Evolutionary conservation across 2,113 vertebrate species (phyloP), one percentile per base, ranked within the genome.

Genomic region (Sarotherodon lohbergeri): DNA sequence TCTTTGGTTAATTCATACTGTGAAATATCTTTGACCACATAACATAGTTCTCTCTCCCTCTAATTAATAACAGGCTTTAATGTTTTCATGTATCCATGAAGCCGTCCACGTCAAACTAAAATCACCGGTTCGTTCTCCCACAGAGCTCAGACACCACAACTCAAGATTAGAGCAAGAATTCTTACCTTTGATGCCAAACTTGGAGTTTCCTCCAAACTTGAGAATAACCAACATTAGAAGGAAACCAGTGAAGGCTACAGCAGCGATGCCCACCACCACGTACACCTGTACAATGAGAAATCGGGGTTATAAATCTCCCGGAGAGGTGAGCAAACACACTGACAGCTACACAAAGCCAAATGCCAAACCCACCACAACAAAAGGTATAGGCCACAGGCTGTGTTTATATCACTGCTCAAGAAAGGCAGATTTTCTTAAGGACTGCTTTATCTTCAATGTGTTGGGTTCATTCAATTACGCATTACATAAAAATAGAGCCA

Each of bases 131-230:
- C 34, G 34, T 48, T 57, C 24, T 79, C 12, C 19, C 32, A 27
- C 19, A 12, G 46, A 79, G 9, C 22, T 9, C 46, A 16, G 19
- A 41, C 4, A 5, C 19, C 22, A 36, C 16, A 11, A 36, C 0
- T 32, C n/a, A 11, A 88, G 19, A 61, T 66, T 22, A 89, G 56
- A 85, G 56, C 9, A 13, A 14, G 29, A 29, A 83, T 82, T 94
- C 97, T 97, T 99, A 99, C 99, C 99, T 99, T 99, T 99, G 97
- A 99, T 98, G 93, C 98, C 98, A 95, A 99, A 99, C 94, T 99
- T 99, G 54, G 99, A 99, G 87, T 99, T 98, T 82, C 98, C 98
- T 92, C 98, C 98, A 93, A 99, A 98, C 94, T 98, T 99, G 90
- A 99, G 97, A 93, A 99, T 97, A 92, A 99, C 97, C 81, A 99